Evolutionary conservation across 2,113 vertebrate species (phyloP), one percentile per base, ranked within the genome.

Genomic region (Thamnophis sirtalis): DNA sequence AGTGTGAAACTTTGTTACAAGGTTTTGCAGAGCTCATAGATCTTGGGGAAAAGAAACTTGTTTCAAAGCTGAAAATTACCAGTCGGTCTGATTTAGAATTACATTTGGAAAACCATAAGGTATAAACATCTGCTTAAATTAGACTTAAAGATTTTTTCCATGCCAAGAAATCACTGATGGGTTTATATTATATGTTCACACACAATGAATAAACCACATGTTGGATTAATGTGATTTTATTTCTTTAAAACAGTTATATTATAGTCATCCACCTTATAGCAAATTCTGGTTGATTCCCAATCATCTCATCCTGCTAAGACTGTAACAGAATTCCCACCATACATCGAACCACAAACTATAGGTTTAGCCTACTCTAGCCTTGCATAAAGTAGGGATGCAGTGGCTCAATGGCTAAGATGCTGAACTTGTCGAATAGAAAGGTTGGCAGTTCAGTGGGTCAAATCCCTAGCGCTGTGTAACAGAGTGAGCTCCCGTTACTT

Each of bases 71-170:
- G 0, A 96, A 96, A 85, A 92, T 96, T 1, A 96, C 87, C 94
- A 98, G 93, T 95, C 97, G 96, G 93, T 90, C 49, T 5, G 95
- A 96, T 60, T 96, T 99, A 8, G 97, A 97, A 89, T 96, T 95
- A 91, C 95, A 97, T 84, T 92, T 98, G 90, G 87, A 95, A 92
- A 96, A 96, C 56, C 97, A 99, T 54, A 98, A 97, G 98, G 99
- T 99, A 96, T 0, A 21, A 8, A 13, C 68, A 43, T 91, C 48
- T 63, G 15, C 21, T 93, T 21, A 15, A n/a, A 88, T 19, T 24
- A 22, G 24, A 28, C 9, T 68, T 73, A 89, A 24, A 84, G 21
- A 0, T 28, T 55, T 26, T 4, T 73, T 9, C 48, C 26, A 24
- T 43, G 38, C 55, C 53, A 28, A 22, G 63, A 48, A 24, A 9